phyloP scores from a whole-genome alignment of 2,797 vertebrate species.

The Coregonus suidteri region DNA sequence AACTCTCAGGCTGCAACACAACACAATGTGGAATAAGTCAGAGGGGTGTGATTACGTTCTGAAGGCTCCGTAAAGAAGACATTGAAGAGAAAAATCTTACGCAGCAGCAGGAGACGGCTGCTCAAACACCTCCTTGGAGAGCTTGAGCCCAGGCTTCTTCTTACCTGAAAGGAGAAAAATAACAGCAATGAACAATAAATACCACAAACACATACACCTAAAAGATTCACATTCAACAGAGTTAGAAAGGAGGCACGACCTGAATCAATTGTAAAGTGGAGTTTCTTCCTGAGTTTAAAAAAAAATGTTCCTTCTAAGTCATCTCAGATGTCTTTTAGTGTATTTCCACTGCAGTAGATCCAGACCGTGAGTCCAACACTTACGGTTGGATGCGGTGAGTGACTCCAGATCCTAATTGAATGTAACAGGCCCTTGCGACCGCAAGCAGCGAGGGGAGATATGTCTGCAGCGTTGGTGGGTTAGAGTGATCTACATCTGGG shows the following conservation, averaged over 20 bases:
- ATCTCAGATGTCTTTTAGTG: not conserved
- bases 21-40: too few species aligned
- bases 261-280: slow-evolving; percentile 4
- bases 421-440: not conserved
- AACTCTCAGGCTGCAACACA: too few species aligned
- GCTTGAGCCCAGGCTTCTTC: slow-evolving; percentile 88
- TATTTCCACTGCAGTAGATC: not conserved
- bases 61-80: too few species aligned
- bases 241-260: slow-evolving; percentile 6
- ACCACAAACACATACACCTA: not conserved
- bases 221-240: not conserved
- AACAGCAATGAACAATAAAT: too few species aligned
- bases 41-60: too few species aligned
- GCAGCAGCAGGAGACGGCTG: slow-evolving; percentile 83
- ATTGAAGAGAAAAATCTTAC: slow-evolving; percentile 71
- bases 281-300: not conserved
- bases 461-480: not conserved
- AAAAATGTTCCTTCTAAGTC: slow-evolving; percentile 8
- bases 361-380: slow-evolving; percentile 31
- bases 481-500: slow-evolving; percentile 27
- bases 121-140: slow-evolving; percentile 90
- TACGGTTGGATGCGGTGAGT: slow-evolving; percentile 45
- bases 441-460: slow-evolving; percentile 9
- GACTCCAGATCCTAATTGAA: slow-evolving; percentile 63
- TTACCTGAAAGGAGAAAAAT: slow-evolving; percentile 67